Evolutionary conservation across 1,140 invertebrate genomes (phyloP).

Genomic region (Archegozetes longisetosus): DNA sequence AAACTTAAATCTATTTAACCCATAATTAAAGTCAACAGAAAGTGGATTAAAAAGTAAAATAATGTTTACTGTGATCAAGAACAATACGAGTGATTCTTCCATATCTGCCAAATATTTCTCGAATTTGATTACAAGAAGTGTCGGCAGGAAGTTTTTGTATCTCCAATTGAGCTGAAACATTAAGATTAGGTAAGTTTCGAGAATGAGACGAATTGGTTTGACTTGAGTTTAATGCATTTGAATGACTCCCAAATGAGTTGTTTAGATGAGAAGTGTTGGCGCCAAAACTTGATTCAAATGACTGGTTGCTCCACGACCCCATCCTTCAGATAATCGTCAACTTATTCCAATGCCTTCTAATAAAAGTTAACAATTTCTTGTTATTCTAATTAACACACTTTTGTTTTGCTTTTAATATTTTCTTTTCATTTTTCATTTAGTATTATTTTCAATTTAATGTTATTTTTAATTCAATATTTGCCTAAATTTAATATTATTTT

Average conservation of each 20-base stretch:
- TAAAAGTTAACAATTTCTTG: too few species aligned
- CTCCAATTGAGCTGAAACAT: neutral
- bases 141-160: neutral
- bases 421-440: neutral
- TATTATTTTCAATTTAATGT: too few species aligned
- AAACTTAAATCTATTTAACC: too few species aligned
- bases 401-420: neutral
- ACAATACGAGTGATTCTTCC: neutral
- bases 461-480: too few species aligned
- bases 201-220: neutral
- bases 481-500: too few species aligned
- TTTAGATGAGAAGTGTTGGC: too few species aligned
- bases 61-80: neutral
- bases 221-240: too few species aligned
- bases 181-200: neutral
- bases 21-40: neutral
- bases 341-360: too few species aligned
- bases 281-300: neutral
- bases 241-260: neutral
- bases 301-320: neutral
- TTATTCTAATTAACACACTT: too few species aligned
- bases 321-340: neutral
- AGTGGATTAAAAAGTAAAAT: neutral
- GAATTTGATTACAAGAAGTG: neutral
- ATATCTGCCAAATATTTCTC: constrained; percentile 8